A percentile compares a stretch with the other conserved stretches of the same genome.
Conservation (phyloP, 2,113 vertebrate genomes). For the Azemiops feae region DNA sequence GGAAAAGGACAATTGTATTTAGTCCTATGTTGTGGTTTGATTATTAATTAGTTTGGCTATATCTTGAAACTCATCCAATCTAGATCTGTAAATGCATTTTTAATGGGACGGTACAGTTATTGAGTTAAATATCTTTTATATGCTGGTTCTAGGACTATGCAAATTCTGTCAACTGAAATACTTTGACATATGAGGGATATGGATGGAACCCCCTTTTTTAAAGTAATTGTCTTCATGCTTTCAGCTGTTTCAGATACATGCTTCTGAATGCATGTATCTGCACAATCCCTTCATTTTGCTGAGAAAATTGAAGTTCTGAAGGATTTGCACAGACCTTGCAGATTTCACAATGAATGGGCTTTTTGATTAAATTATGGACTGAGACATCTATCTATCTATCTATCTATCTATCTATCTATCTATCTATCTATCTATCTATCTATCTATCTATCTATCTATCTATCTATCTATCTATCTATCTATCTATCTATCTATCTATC, state of each 20-base stretch:
- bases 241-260: neutral
- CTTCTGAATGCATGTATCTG: neutral
- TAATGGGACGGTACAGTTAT: slow-evolving; percentile 4
- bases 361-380: neutral
- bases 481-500: too few relatives aligned
- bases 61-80: slow-evolving; percentile 11
- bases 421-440: too few relatives aligned
- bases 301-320: neutral
- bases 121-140: neutral
- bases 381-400: neutral
- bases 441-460: too few relatives aligned
- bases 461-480: too few relatives aligned
- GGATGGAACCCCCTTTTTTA: neutral
- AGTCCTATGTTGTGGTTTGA: slow-evolving; percentile 24
- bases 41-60: slow-evolving; percentile 38
- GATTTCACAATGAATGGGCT: slow-evolving; percentile 8
- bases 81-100: neutral
- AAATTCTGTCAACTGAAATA: neutral
- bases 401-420: too few relatives aligned
- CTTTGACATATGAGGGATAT: neutral
- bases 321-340: neutral
- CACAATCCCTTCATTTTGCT: neutral
- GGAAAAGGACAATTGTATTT: slow-evolving; percentile 21
- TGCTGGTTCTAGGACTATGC: neutral
- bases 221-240: neutral